Evolutionary conservation across 2,113 vertebrate genomes (phyloP).

Genomic region (Sander lucioperca): DNA sequence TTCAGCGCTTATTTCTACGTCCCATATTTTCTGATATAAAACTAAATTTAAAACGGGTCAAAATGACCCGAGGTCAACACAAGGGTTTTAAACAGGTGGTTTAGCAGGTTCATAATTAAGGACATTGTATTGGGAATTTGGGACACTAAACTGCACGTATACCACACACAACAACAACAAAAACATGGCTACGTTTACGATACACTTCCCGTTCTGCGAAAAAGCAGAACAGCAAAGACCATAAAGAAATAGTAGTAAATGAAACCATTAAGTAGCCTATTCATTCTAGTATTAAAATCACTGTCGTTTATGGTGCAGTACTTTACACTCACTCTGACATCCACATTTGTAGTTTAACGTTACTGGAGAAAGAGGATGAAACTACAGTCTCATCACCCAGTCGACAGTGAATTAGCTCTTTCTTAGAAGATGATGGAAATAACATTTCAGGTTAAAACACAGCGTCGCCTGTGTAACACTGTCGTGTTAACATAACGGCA

Average conservation of each 20-base stretch:
- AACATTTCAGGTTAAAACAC: background rate
- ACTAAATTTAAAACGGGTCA: no score
- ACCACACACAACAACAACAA: no score
- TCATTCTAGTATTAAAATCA: background rate
- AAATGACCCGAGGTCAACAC: no score
- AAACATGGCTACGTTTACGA: background rate
- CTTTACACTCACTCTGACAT: background rate
- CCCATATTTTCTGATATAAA: no score
- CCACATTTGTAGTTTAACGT: background rate
- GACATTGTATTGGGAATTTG: no score
- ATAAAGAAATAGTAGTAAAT: no score
- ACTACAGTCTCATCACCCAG: background rate
- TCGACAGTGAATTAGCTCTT: background rate
- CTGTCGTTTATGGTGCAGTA: no score
- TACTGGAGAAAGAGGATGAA: background rate
- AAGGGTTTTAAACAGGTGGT: no score
- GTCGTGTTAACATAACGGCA: background rate
- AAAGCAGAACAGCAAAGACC: background rate
- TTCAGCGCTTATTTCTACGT: no score
- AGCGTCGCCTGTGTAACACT: rapidly evolving
- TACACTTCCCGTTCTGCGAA: background rate
- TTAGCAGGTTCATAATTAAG: no score
- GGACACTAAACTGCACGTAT: no score
- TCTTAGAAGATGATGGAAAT: no score
- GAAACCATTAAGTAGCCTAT: background rate